Percentiles rank a stretch among this genome's conserved stretches.
These are phyloP conservation scores for Hydrozoanthus tunicans DNA, from an alignment of 64 coral and sea anemone species.

Conservation along the genomic window DNA sequence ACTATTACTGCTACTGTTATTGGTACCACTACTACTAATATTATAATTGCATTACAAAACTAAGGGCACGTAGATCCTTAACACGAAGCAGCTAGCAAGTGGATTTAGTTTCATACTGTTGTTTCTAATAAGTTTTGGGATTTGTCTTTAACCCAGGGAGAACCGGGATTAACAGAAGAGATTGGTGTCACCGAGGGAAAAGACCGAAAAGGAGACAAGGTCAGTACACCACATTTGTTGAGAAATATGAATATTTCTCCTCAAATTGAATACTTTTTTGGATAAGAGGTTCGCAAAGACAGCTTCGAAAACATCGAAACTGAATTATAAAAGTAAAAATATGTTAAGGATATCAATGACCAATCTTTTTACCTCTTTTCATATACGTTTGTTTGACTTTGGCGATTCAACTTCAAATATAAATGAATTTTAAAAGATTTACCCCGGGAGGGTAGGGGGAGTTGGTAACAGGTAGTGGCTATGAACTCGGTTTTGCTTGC, in stretches of 20 bases:
- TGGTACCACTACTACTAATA: too few species aligned
- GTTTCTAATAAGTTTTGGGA: neutral
- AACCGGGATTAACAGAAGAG: slow-evolving; percentile 11
- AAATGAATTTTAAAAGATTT: too few species aligned
- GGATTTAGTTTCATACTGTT: neutral
- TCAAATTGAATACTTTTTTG: neutral
- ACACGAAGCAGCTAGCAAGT: neutral
- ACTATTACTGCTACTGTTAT: too few species aligned
- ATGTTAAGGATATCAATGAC: neutral
- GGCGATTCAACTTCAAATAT: too few species aligned
- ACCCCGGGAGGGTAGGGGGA: too few species aligned
- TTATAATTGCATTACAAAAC: too few species aligned
- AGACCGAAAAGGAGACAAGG: neutral
- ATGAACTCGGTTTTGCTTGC: too few species aligned
- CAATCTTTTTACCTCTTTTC: neutral
- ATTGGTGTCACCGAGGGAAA: slow-evolving; percentile 39
- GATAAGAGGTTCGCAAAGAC: too few species aligned
- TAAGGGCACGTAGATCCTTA: neutral
- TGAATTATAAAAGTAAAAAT: neutral
- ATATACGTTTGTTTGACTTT: neutral
- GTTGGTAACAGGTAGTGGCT: too few species aligned
- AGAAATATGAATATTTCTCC: neutral
- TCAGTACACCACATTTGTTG: neutral
- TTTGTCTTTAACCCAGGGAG: slow-evolving; percentile 5
- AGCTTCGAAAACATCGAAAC: neutral